Evolutionary conservation across 1,140 invertebrate genomes (phyloP).

Genomic region (Vanessa atalanta): DNA sequence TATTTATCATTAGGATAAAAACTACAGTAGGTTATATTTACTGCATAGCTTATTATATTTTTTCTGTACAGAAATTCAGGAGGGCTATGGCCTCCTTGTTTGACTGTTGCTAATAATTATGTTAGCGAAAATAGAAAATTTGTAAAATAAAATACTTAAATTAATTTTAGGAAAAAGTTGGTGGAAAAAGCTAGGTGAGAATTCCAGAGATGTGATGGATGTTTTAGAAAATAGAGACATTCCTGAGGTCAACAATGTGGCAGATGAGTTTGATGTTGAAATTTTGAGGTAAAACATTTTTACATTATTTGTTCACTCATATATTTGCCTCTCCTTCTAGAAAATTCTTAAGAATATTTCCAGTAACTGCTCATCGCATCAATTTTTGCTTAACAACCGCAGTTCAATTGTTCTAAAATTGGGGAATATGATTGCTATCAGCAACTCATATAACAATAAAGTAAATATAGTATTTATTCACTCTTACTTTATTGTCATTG

Average conservation of each 20-base stretch:
- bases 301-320: background rate
- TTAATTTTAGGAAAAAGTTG: constrained; percentile 61
- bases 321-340: no score
- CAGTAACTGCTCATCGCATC: no score
- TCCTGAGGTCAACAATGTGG: constrained; percentile 40
- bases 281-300: constrained; percentile 52
- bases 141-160: background rate
- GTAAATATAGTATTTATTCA: no score
- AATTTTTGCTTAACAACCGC: no score
- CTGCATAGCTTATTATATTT: background rate
- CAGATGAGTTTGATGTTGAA: constrained; percentile 65
- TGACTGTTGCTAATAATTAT: no score
- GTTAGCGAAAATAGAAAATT: background rate
- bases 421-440: no score
- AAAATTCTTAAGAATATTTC: no score
- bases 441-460: no score
- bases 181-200: constrained; percentile 66
- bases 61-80: background rate
- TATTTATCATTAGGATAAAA: no score
- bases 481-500: no score
- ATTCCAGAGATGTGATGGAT: constrained; percentile 60
- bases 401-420: no score
- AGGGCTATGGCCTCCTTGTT: background rate
- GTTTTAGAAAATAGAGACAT: constrained; percentile 49
- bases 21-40: no score